Conservation (phyloP, 2,113 vertebrate genomes). For the Nicator chloris region DNA sequence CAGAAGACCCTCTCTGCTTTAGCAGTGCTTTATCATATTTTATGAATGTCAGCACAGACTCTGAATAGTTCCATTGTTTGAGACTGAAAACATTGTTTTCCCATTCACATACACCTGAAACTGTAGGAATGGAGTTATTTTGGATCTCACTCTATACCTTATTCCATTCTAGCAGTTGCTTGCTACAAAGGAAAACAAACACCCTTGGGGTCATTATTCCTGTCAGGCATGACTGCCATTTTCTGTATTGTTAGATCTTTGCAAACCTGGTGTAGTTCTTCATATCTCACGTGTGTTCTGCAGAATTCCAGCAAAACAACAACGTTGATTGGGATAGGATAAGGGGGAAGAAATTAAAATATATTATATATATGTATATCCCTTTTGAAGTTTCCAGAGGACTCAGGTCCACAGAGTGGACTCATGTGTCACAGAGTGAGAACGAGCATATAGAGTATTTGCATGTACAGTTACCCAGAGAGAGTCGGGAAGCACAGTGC, state of each 20-base stretch:
- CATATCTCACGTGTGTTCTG: not conserved
- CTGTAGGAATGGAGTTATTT: not conserved
- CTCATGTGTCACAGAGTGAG: not conserved
- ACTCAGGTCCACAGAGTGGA: not conserved
- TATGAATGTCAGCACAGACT: constrained; percentile 23
- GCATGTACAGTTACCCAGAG: not conserved
- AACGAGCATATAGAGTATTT: not conserved
- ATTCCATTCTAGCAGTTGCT: not conserved
- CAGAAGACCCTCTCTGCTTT: constrained; percentile 27
- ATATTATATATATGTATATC: not conserved
- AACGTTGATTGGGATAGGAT: not conserved
- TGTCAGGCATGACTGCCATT: not conserved
- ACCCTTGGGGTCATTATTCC: not conserved
- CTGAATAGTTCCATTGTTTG: constrained; percentile 46
- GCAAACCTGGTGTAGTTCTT: not conserved
- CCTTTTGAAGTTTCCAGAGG: not conserved
- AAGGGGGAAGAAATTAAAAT: not conserved
- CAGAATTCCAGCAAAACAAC: not conserved
- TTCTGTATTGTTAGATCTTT: not conserved
- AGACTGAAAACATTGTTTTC: constrained; percentile 35
- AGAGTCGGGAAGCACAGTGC: not conserved
- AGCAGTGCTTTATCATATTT: constrained; percentile 36
- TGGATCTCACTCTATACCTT: not conserved
- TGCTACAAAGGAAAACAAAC: not conserved
- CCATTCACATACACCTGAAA: not conserved